Evolutionary conservation across 2,797 vertebrate genomes (phyloP), one percentile per base, ranked within the genome.

Genomic region (Syngnathus acus): DNA sequence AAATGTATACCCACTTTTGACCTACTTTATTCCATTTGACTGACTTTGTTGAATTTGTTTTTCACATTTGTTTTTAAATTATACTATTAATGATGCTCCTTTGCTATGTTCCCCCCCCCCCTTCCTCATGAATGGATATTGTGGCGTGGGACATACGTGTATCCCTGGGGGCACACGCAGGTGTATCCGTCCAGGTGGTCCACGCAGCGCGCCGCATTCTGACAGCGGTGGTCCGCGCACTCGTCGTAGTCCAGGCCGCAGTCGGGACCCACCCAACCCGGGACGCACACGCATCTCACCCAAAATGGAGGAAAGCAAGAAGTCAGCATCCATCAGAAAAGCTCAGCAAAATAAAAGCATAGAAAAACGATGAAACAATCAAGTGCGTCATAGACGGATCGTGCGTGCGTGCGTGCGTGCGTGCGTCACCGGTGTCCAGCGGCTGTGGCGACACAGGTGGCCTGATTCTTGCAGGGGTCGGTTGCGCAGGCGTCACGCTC

Each of bases 391-490:
- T 59, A 48, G 57, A 32, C 32, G 3, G 32, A 32, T 32, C 32
- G 54, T 54, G 57, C 26, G 63, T 62, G 63, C 21, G 61, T 55
- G 58, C 66, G 73, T 38, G 53, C 16, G 11, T 54, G 60, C 62
- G 62, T 67, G 62, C 63, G 55, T 92, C 86, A 98, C 97, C 92
- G 95, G 77, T 93, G 91, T 13, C 95, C 95, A 0, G 90, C 88
- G 4, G 87, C 74, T 17, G 90, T 90, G 67, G 87, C 87, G 75
- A 94, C 40, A 16, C 97, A 99, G 80, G 85, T 95, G 67, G 94
- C 91, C 67, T 92, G 89, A 0, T 93, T 91, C 79, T 93, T 93
- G 87, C 97, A 99, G 0, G 93, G 95, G 83, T 91, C 96, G 95
- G 83, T 91, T 96, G 76, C 87, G 68, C 97, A 99, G 71, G 91